Conservation (phyloP, 2,888 invertebrate genomes). For the Zelleria hepariella region DNA sequence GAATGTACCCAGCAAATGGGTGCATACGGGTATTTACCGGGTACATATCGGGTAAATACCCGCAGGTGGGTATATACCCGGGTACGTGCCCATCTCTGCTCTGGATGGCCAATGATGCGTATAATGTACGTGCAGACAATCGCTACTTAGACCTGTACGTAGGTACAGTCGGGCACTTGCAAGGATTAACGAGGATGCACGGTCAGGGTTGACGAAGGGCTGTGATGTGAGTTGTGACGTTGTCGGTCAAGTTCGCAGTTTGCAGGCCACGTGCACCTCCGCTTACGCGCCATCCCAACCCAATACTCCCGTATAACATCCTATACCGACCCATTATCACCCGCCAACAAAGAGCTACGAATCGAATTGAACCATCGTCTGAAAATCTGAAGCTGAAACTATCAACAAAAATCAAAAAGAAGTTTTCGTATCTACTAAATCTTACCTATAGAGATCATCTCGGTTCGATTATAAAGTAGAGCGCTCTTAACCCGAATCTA, state of each 20-base stretch:
- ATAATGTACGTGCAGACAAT: background rate
- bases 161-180: background rate
- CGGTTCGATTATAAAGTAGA: background rate
- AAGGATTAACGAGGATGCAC: background rate
- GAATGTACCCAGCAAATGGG: too few species aligned
- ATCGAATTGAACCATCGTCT: background rate
- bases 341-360: background rate
- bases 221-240: background rate
- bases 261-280: conserved; percentile 16
- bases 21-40: too few species aligned
- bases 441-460: background rate
- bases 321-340: background rate
- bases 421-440: background rate
- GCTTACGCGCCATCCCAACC: background rate
- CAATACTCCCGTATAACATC: background rate
- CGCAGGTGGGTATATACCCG: too few species aligned
- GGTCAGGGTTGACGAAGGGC: background rate
- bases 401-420: background rate
- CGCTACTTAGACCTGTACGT: background rate
- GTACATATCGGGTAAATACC: too few species aligned
- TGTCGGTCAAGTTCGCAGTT: conserved; percentile 33
- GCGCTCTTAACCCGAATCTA: conserved; percentile 24
- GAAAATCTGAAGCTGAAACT: background rate
- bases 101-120: background rate
- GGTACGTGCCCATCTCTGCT: too few species aligned